Percentiles rank a stretch among this genome's conserved stretches.
phyloP scores from a whole-genome alignment of 1,140 invertebrate genomes.

The Platorchestia sp. region DNA sequence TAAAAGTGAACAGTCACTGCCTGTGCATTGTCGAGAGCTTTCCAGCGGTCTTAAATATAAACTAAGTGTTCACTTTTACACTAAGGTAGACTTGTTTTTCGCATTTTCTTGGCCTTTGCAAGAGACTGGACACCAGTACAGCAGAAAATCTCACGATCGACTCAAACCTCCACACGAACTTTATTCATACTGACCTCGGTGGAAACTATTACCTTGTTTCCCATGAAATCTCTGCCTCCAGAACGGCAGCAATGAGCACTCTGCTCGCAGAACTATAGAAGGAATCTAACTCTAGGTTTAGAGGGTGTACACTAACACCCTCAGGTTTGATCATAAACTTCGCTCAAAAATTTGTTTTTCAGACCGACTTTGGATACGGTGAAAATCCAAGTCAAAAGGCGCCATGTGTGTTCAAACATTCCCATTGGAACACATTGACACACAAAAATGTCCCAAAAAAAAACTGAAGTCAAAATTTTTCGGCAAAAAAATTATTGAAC shows the following conservation, averaged over 20 bases:
- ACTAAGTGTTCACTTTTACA: constrained; percentile 25
- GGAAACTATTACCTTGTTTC: neutral
- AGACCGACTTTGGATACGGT: neutral
- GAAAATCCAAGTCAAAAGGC: neutral
- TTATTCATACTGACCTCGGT: neutral
- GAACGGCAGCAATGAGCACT: neutral
- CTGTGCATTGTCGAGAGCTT: neutral
- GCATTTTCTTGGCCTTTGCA: neutral
- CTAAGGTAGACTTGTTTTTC: neutral
- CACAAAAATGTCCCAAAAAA: no score
- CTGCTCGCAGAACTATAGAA: neutral
- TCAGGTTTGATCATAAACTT: neutral
- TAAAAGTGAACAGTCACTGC: neutral
- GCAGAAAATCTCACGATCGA: neutral
- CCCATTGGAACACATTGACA: no score
- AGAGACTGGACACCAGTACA: neutral
- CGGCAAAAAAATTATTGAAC: no score
- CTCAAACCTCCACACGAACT: neutral
- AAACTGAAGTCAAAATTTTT: no score
- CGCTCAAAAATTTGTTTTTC: neutral
- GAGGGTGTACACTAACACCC: no score
- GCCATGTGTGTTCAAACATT: neutral
- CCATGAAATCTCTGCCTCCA: neutral
- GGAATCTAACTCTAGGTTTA: neutral
- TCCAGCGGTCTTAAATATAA: constrained; percentile 14